Base-by-base conservation (phyloP, 1,140 invertebrate genomes). In the Geopemphigus sp. region DNA sequence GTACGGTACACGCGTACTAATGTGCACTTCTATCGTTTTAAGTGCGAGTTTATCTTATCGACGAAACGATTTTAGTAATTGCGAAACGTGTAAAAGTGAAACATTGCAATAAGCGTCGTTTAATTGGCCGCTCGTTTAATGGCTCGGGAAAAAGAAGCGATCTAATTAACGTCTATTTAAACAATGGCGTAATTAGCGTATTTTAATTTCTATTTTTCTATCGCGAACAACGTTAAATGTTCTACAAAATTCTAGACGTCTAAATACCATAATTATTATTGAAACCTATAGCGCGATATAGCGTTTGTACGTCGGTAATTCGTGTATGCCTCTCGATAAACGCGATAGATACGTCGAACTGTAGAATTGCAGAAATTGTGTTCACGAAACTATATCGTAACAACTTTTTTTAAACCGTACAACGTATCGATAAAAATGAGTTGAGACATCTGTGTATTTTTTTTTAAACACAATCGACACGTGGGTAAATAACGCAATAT, bases 401-500 rank as follows among this genome's bases (percentile, higher is more conserved):
- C 3, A 50, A 50, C 47, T 50, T 14, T 50, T 50, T 50, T 50
- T 14, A 39, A 59, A 59, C 22, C 12, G 24, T 22, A 22, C 11
- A 53, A 53, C 29, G 24, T 54, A 54, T 24, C 68, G 29, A 72
- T 72, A 54, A 32, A 53, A 50, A 59, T 24, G 66, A 68, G 45
- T 68, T 50, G 66, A 72, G 50, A 72, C 68, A 54, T 54, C 17
- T 72, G 47, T 72, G 50, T 72, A 53, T 68, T 70, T 70, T 70
- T 64, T 68, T 50, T 53, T 29, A 54, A 57, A 54, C 26, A 32
- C 24, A 26, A 74, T 59, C 72, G 45, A 76, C 72, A 76, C 56
- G 29, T 76, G 72, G 54, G 54, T 76, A 76, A 76, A 76, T 76
- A 76, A 76, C 22, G 68, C 68, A 53, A 72, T 72, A 72, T 50